These are phyloP conservation scores for Rissa tridactyla DNA, from an alignment of 2,113 vertebrate species.

Conservation along the genomic window DNA sequence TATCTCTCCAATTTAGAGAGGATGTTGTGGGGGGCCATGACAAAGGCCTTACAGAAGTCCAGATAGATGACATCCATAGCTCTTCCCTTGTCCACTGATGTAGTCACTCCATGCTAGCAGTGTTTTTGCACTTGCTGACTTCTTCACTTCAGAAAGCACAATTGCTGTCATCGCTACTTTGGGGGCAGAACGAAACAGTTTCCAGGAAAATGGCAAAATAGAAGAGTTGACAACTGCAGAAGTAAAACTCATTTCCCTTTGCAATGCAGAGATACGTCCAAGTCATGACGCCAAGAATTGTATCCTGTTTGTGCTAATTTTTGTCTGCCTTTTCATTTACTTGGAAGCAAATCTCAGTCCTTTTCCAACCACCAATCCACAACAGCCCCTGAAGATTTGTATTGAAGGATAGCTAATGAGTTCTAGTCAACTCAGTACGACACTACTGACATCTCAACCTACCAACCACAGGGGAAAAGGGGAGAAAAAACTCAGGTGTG, in stretches of 20 bases:
- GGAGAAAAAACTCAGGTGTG: background rate
- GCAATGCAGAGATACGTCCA: background rate
- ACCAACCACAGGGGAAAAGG: background rate
- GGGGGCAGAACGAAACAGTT: background rate
- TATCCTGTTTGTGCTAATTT: background rate
- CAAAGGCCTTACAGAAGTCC: too few relatives aligned
- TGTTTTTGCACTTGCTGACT: background rate
- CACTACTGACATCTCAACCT: background rate
- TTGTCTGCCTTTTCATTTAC: background rate
- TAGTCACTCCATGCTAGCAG: background rate
- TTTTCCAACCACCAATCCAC: background rate
- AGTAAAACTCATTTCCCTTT: background rate
- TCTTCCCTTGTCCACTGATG: too few relatives aligned
- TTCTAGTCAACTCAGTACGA: background rate
- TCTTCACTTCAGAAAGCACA: background rate
- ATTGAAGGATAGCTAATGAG: background rate
- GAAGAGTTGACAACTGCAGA: background rate
- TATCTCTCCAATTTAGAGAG: too few relatives aligned
- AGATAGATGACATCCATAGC: too few relatives aligned
- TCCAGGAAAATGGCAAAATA: background rate
- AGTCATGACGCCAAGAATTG: background rate
- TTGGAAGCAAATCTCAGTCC: background rate
- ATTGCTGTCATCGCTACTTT: background rate
- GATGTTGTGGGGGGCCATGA: too few relatives aligned
- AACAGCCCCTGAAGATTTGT: background rate